Evolutionary conservation across 2,797 vertebrate species (phyloP), one percentile per base, ranked within the genome.

Genomic region (Chanos chanos): DNA sequence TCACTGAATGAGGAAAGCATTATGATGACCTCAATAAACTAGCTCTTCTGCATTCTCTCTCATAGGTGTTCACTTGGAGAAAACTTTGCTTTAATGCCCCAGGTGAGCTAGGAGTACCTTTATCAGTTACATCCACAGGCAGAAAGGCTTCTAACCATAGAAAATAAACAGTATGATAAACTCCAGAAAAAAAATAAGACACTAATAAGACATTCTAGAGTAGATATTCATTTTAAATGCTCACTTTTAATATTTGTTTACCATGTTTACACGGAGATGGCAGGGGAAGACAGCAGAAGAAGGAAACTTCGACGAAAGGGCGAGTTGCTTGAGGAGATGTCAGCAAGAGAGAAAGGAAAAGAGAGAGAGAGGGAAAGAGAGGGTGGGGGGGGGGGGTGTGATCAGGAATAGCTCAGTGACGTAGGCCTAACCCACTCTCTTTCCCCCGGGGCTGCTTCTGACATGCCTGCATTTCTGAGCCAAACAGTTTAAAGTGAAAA

Each of bases 361-460:
- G 7, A 24, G 40, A 28, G 15, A 31, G 1, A n/a, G 16, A 51
- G 18, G 53, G 27, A 59, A 45, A 49, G 39, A 43, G 54, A 39
- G 43, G 59, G 57, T 49, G 8, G 18, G 24, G 21, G n/a, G 7
- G 27, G 44, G 1, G 33, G n/a, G 22, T 31, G 39, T 27, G 52
- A 53, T 54, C 57, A 68, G 66, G 27, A 66, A 75, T 68, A 68
- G 73, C 22, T 49, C 54, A 51, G 66, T 73, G 66, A 73, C 71
- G 71, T 60, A 43, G 16, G 1, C 7, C 10, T 41, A 31, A 49
- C 71, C 66, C 66, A 70, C 71, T 21, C 63, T 18, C 18, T 5
- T 63, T 59, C 66, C 58, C 37, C 37, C 7, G 71, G 72, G 66
- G 49, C 50, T 6, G 55, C 54, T 34, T 57, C 56, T 37, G 56